phyloP scores from a whole-genome alignment of 2,888 invertebrate genomes.

The Ormyrus nitidulus region DNA sequence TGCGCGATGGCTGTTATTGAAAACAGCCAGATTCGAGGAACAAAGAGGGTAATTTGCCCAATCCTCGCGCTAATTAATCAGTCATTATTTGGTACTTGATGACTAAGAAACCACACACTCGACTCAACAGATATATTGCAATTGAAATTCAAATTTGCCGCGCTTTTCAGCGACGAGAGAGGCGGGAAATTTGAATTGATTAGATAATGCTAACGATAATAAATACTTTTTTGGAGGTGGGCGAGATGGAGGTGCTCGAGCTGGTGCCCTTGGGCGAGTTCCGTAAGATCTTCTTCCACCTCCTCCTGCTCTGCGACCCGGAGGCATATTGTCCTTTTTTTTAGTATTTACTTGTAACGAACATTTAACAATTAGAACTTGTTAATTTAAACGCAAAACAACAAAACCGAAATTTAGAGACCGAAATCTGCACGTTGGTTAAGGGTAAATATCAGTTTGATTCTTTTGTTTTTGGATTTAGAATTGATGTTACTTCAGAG shows the following conservation, averaged over 20 bases:
- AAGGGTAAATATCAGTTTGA: not conserved
- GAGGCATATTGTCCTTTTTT: constrained; percentile 26
- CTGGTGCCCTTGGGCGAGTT: not conserved
- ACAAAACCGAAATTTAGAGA: constrained; percentile 7
- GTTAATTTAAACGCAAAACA: constrained; percentile 21
- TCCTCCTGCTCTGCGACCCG: constrained; percentile 8
- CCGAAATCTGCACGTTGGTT: not conserved
- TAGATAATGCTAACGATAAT: not conserved
- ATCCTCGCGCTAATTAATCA: not conserved
- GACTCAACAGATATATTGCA: not conserved
- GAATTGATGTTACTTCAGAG: constrained; percentile 26
- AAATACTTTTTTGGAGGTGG: constrained; percentile 14
- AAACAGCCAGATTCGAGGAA: not conserved
- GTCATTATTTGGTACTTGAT: constrained; percentile 3
- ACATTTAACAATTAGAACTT: not conserved
- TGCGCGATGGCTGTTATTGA: constrained; percentile 18
- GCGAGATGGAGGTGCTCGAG: not conserved
- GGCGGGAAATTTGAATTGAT: constrained; percentile 29
- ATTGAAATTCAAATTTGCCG: constrained; percentile 31
- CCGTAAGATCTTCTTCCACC: constrained; percentile 13
- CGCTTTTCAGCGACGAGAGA: not conserved
- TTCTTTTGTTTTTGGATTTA: constrained; percentile 34
- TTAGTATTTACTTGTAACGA: not conserved
- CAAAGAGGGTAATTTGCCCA: not conserved
- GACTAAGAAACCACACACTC: not conserved